phyloP scores from a whole-genome alignment of 2,797 vertebrate species.

The Melanotaenia pygmaea region DNA sequence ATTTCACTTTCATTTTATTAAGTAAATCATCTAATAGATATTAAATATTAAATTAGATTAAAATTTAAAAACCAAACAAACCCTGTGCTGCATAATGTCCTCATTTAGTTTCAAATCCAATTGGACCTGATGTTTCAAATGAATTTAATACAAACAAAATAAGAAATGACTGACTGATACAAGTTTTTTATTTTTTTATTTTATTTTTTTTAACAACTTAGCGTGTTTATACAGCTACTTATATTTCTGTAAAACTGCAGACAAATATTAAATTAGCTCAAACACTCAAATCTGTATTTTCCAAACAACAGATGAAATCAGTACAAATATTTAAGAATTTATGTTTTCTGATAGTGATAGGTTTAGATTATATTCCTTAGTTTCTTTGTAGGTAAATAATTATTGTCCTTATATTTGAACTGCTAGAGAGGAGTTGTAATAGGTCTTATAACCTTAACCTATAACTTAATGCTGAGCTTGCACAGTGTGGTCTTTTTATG shows the following conservation, averaged over 20 bases:
- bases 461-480: neutral
- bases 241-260: slow-evolving; percentile 10
- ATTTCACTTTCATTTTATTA: slow-evolving; percentile 20
- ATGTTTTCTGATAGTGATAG: slow-evolving; percentile 8
- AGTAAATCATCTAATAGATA: slow-evolving; percentile 29
- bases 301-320: slow-evolving; percentile 29
- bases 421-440: too few species aligned
- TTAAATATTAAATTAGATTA: slow-evolving; percentile 15
- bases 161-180: too few species aligned
- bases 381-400: slow-evolving; percentile 5
- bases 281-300: slow-evolving; percentile 15
- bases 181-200: neutral
- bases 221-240: slow-evolving; percentile 12
- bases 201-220: slow-evolving; percentile 16
- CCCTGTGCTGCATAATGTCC: slow-evolving; percentile 27
- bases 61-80: neutral
- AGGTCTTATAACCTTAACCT: slow-evolving; percentile 1
- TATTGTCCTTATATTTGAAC: neutral
- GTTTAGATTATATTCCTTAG: slow-evolving; percentile 15
- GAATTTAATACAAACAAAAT: too few species aligned
- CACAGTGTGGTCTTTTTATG: slow-evolving; percentile 29
- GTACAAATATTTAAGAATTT: slow-evolving; percentile 18
- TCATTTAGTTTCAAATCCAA: neutral
- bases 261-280: slow-evolving; percentile 41
- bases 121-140: too few species aligned